Base-by-base conservation (phyloP, 2,888 invertebrate genomes). In the Diabrotica balteata region DNA sequence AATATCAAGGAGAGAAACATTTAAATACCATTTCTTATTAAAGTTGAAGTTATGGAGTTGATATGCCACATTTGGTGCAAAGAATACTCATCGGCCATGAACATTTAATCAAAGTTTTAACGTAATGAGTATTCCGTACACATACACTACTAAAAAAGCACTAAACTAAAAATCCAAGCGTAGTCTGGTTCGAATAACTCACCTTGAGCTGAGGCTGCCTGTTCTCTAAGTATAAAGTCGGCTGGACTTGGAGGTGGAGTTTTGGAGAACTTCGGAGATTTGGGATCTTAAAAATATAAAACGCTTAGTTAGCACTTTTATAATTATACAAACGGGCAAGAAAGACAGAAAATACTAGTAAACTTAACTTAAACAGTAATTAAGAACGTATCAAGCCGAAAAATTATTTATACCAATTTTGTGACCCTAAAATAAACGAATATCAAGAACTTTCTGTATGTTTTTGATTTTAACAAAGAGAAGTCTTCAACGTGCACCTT, bases 201-300 rank as follows among this genome's bases (percentile, higher is more conserved):
- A 85, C 85, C 84, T 82, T 84, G 83, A 73, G 80, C 76, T 67
- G 82, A 72, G 80, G 87, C 76, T 77, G 80, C 88, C 72, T 85
- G 81, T 70, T 75, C 75, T 64, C 69, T 69, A 11, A 84, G 78
- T 70, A 85, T 86, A 78, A 91, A 86, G 81, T 90, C 90, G 64
- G 90, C 90, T 50, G 90, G 91, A 75, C 90, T 91, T 7, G 91
- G 90, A 59, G 90, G 91, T 71, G 90, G 91, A 68, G 91, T 91
- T 81, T 89, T 90, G 49, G 90, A 89, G 77, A 89, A 87, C 79
- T 88, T 89, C 65, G 90, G 88, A 70, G 87, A 88, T 76, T 84
- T 84, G 59, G 89, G 84, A 85, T 89, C 90, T 89, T 84, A 70
- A 85, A 84, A 32, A 32, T 32, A 32, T 4, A 32, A 2, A 32